phyloP scores from a whole-genome alignment of 2,113 vertebrate species.

The Pelecanoides urinatrix region DNA sequence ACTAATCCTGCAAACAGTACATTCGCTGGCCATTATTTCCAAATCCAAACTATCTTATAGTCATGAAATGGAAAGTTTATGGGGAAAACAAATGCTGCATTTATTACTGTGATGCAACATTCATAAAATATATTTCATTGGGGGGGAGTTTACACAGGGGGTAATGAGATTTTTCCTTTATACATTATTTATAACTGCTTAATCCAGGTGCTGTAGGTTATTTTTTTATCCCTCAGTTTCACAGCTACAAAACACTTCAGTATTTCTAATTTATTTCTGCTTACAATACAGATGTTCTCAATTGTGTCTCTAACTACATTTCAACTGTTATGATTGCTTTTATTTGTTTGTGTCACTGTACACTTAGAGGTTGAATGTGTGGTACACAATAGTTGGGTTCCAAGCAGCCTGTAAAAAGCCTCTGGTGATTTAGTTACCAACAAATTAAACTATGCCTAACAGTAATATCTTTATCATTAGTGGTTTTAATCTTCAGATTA shows the following conservation, averaged over 20 bases:
- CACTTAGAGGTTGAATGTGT: slow-evolving; percentile 66
- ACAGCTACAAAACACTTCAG: slow-evolving; percentile 77
- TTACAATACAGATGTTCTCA: slow-evolving; percentile 85
- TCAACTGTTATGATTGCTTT: slow-evolving; percentile 75
- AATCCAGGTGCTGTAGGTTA: slow-evolving; percentile 81
- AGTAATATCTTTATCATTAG: slow-evolving; percentile 67
- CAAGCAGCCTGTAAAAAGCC: slow-evolving; percentile 60
- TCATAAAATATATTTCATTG: slow-evolving; percentile 83
- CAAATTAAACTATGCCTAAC: slow-evolving; percentile 61
- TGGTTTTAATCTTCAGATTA: slow-evolving; percentile 61
- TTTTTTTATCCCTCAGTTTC: slow-evolving; percentile 81
- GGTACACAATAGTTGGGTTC: slow-evolving; percentile 59
- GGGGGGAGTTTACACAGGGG: slow-evolving; percentile 78
- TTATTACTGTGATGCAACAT: slow-evolving; percentile 82
- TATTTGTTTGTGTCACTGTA: slow-evolving; percentile 80
- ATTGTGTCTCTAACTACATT: slow-evolving; percentile 81
- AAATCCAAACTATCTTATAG: slow-evolving; percentile 74
- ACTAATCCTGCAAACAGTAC: slow-evolving; percentile 59
- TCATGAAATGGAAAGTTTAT: slow-evolving; percentile 78
- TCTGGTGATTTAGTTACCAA: slow-evolving; percentile 66
- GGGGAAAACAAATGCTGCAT: slow-evolving; percentile 80
- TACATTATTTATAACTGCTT: slow-evolving; percentile 82
- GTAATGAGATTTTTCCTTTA: slow-evolving; percentile 84
- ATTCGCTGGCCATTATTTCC: slow-evolving; percentile 58
- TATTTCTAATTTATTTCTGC: slow-evolving; percentile 85